Conservation (phyloP, 1,140 invertebrate species). For the Euura saliciscinereae region DNA sequence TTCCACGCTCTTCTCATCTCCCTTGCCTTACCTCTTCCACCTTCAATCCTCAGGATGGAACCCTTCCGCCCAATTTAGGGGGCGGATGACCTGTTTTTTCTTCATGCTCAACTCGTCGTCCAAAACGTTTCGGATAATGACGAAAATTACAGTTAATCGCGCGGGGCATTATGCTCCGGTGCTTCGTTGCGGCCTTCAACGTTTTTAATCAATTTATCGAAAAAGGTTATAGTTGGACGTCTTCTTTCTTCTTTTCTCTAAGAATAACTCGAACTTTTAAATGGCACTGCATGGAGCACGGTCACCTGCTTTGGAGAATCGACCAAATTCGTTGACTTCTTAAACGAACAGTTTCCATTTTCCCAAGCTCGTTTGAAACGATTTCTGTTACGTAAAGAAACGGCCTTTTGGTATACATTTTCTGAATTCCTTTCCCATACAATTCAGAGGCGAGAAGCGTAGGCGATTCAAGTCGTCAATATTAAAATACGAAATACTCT, state of each 20-base stretch:
- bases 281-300: neutral
- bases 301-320: neutral
- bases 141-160: neutral
- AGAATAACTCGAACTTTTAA: neutral
- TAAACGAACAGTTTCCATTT: neutral
- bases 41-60: neutral
- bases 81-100: neutral
- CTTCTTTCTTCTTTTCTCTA: too few relatives aligned
- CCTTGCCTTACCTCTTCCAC: neutral
- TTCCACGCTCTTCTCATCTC: neutral
- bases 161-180: neutral
- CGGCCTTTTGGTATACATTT: neutral
- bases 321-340: neutral
- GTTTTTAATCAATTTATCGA: too few relatives aligned
- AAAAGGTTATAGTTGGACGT: too few relatives aligned
- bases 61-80: neutral
- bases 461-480: neutral
- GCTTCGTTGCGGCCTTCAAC: neutral
- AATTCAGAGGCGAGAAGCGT: neutral
- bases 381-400: neutral
- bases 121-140: neutral
- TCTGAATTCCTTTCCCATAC: neutral
- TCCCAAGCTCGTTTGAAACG: neutral
- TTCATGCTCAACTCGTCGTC: conserved; percentile 1
- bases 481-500: neutral